Evolutionary conservation across 2,797 vertebrate species (phyloP).

Genomic region (Threskiornis aethiopicus): DNA sequence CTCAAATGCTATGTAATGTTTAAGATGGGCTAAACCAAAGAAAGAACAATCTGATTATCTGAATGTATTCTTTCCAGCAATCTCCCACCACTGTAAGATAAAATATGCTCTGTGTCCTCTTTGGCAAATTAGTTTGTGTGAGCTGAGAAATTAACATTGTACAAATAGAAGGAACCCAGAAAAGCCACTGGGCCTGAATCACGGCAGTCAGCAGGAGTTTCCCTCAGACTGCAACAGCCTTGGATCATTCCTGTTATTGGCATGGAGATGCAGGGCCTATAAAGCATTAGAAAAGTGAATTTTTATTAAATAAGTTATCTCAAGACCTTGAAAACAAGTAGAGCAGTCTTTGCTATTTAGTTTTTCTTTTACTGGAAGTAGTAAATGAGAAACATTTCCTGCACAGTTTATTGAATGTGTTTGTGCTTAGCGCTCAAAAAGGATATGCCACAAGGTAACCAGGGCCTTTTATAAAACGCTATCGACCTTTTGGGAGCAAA

Average conservation of each 20-base stretch:
- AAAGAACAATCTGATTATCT: neutral
- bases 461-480: neutral
- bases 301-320: constrained; percentile 37
- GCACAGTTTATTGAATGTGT: neutral
- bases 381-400: constrained; percentile 28
- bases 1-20: neutral
- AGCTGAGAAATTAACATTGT: neutral
- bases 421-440: constrained; percentile 6
- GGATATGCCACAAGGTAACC: neutral
- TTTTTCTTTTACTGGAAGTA: constrained; percentile 21
- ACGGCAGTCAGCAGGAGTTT: neutral
- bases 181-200: neutral
- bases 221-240: neutral
- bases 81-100: neutral
- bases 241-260: neutral
- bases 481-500: neutral
- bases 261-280: neutral
- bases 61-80: neutral
- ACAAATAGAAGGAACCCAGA: neutral
- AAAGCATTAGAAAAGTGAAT: neutral
- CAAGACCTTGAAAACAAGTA: constrained; percentile 11
- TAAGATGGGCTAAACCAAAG: neutral
- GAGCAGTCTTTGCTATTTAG: neutral
- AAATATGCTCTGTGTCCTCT: neutral
- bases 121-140: neutral